Conservation (phyloP, 2,888 invertebrate species). For the Dryomyza anilis region DNA sequence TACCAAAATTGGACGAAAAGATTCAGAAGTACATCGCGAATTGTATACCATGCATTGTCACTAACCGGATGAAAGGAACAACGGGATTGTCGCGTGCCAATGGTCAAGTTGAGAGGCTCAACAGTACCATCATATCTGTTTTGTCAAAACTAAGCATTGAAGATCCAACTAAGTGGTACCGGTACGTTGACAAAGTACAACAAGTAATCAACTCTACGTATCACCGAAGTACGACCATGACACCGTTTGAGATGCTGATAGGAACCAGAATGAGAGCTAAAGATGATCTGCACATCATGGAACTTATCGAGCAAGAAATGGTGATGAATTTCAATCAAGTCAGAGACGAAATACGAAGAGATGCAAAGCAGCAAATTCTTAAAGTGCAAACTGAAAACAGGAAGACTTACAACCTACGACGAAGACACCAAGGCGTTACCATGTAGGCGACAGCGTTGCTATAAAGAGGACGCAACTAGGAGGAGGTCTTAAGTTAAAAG, state of each 20-base stretch:
- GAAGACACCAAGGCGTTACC: neutral
- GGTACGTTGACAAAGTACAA: neutral
- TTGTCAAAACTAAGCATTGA: too few relatives aligned
- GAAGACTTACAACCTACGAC: neutral
- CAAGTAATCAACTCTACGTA: neutral
- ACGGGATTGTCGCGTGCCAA: neutral
- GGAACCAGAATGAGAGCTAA: neutral
- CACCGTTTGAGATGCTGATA: neutral
- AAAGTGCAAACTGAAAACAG: neutral
- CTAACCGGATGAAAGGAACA: neutral
- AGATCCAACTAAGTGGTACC: neutral
- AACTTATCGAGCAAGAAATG: neutral
- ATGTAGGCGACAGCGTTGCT: too few relatives aligned
- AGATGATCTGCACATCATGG: neutral
- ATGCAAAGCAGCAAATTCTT: neutral
- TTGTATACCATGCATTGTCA: neutral
- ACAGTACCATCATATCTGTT: too few relatives aligned
- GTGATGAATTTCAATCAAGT: neutral
- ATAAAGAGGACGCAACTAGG: too few relatives aligned
- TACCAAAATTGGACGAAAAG: neutral
- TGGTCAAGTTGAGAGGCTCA: too few relatives aligned
- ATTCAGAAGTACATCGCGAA: neutral
- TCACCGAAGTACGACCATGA: neutral
- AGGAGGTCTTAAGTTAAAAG: too few relatives aligned
- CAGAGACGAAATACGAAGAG: neutral